phyloP scores from a whole-genome alignment of 2,888 invertebrate species.

The Rhynchonema sp. region DNA sequence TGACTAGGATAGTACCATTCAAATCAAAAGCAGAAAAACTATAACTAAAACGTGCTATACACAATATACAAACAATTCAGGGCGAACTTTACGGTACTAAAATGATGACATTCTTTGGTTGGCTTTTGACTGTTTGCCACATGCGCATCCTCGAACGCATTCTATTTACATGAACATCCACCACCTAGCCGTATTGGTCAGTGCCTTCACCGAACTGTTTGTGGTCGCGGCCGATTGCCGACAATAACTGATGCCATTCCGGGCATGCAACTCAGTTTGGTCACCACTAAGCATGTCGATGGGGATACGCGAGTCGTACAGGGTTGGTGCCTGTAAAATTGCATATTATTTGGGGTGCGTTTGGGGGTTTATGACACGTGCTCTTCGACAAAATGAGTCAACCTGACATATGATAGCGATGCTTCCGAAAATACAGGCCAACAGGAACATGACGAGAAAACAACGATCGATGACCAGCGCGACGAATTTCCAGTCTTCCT shows the following conservation, averaged over 20 bases:
- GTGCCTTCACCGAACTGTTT: neutral
- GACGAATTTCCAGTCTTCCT: conserved; percentile 78
- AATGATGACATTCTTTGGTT: too few relatives aligned
- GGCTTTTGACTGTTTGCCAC: too few relatives aligned
- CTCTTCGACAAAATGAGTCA: neutral
- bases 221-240: neutral
- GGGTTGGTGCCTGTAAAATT: conserved; percentile 23
- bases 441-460: conserved; percentile 1
- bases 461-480: conserved; percentile 66
- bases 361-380: too few relatives aligned
- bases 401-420: conserved; percentile 20
- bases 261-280: neutral
- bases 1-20: too few relatives aligned
- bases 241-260: conserved; percentile 2
- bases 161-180: too few relatives aligned
- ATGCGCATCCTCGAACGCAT: too few relatives aligned
- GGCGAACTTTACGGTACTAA: too few relatives aligned
- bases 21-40: too few relatives aligned
- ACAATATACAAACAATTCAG: too few relatives aligned
- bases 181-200: too few relatives aligned
- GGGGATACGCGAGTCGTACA: conserved; percentile 21
- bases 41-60: too few relatives aligned
- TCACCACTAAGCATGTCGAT: conserved; percentile 1
- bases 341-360: too few relatives aligned
- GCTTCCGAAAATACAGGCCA: conserved; percentile 20